Evolutionary conservation across 2,113 vertebrate genomes (phyloP), one percentile per base, ranked within the genome.

Genomic region (Elephantulus edwardii): DNA sequence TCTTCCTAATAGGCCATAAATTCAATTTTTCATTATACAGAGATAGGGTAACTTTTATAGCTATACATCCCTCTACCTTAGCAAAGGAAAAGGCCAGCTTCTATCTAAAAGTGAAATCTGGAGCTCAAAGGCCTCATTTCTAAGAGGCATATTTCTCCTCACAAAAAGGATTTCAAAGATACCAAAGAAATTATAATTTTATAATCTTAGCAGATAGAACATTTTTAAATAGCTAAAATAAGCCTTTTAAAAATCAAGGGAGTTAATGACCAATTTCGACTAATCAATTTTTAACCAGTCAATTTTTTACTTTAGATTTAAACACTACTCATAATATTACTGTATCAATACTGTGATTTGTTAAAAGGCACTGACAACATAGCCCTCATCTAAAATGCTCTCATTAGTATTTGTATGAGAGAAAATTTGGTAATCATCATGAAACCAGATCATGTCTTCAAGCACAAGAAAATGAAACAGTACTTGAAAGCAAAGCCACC

Each of bases 391-490:
- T 81, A 72, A 78, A 68, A 35, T 86, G 77, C 40, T 75, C 87
- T 84, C 83, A 40, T 62, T 76, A 75, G 22, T 46, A 88, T 38
- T 22, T 40, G 6, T 64, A 28, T 75, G 68, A 42, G 46, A 79
- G 64, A 94, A 96, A 94, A 92, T 77, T 71, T 60, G 44, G 54
- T 22, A 81, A 40, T 70, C 46, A 62, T 79, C 83, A 72, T 60
- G 88, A 86, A 91, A 75, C 66, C 35, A 74, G 33, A 88, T 58
- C 28, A 44, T 30, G 66, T 93, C 40, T 28, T 30, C 28, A 82
- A 84, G 11, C 66, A 38, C 58, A 95, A 90, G 86, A 94, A 91
- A 94, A 80, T 62, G 40, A 52, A 95, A 93, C 35, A 84, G 11
- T 14, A 54, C 24, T 70, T 89, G 40, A 38, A 62, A 89, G 60